phyloP scores from a whole-genome alignment of 2,797 vertebrate species.

The Botia almorhae region DNA sequence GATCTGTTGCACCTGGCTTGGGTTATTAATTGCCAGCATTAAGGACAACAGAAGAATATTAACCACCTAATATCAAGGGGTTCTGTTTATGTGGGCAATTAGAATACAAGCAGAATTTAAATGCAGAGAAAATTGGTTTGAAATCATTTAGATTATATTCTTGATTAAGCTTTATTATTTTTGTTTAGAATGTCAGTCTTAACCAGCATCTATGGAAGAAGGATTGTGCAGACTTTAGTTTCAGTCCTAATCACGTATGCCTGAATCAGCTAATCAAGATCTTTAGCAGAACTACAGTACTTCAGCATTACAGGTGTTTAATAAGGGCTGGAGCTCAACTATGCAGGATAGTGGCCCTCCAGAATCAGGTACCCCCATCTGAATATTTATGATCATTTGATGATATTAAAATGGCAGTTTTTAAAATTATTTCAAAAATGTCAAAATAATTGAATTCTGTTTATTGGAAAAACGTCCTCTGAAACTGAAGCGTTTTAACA shows the following conservation, averaged over 20 bases:
- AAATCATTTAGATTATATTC: not conserved
- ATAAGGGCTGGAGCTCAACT: not conserved
- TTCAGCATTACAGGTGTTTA: not conserved
- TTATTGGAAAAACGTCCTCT: no score
- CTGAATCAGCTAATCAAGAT: not conserved
- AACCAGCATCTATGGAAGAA: no score
- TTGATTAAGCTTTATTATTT: no score
- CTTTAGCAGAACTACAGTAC: not conserved
- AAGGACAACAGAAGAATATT: not conserved
- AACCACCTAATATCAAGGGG: constrained; percentile 21
- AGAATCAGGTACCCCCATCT: not conserved
- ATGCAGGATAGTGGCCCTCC: no score
- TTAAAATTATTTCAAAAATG: no score
- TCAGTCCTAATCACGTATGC: no score
- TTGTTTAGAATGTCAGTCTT: no score
- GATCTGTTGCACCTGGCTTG: constrained; percentile 11
- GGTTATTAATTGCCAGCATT: constrained; percentile 1
- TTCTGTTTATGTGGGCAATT: constrained; percentile 26
- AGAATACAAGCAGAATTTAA: constrained; percentile 35
- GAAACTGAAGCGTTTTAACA: no score
- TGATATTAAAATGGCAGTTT: no score
- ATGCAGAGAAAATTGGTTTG: not conserved
- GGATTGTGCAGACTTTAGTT: no score
- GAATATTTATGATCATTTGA: no score
- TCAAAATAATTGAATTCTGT: no score